Evolutionary conservation across 2,888 invertebrate species (phyloP), one percentile per base, ranked within the genome.

Genomic region (Amphipoea lucens): DNA sequence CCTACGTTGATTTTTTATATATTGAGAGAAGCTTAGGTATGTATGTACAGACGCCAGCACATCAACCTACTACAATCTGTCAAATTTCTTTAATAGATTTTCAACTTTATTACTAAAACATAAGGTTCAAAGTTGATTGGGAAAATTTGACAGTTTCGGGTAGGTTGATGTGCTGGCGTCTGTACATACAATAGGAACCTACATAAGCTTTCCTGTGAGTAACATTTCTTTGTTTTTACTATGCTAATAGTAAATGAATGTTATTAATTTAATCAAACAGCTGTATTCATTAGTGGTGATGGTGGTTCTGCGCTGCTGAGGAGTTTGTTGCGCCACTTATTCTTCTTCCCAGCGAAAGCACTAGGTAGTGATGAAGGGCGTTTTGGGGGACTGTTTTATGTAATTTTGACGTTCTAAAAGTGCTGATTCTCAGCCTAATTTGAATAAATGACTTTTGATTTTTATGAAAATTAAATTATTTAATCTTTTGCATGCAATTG

Each of bases 191-290:
- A 11, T 42, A 76, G 20, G 23, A 54, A 66, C 4, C 36, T n/a
- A 78, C 12, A 29, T 51, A 62, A 2, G 12, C 23, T 71, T 79
- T 63, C 36, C 78, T 79, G 62, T 62, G 9, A 69, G 7, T 68
- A 36, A 69, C 36, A 1, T 29, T 29, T 29, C 0, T 29, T 29
- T 29, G 0, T 29, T 29, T 29, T 29, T 29, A 29, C 29, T 29
- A 29, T 29, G 29, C 0, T 63, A 54, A 36, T 36, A 36, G 1
- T 2, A 36, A 36, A 36, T 36, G 36, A 36, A 36, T 36, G 1
- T 36, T 36, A 40, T 69, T 68, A 42, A 17, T 14, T 62, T 45
- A 36, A 29, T 29, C 1, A 29, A 29, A 48, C 12, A 67, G n/a
- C 67, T 2, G n/a, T 14, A n/a, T 67, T 5, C 12, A 48, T 40